phyloP scores from a whole-genome alignment of 2,797 vertebrate genomes.

The Naso thynnoides region DNA sequence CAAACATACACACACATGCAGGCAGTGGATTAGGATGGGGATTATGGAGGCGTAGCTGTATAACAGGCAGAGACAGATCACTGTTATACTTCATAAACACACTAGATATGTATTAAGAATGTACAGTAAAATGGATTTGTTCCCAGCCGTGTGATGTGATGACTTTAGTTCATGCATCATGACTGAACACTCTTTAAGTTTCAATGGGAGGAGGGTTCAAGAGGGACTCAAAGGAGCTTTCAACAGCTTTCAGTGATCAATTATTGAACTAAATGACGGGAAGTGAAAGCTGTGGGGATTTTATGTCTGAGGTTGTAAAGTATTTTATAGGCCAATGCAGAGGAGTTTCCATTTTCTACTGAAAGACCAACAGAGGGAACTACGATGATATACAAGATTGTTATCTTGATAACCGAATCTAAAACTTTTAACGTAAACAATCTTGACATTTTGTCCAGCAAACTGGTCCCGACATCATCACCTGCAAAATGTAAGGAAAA shows the following conservation, averaged over 20 bases:
- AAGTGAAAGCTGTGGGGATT: constrained; percentile 47
- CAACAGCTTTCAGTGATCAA: constrained; percentile 39
- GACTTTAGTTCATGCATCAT: constrained; percentile 46
- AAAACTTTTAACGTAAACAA: neutral
- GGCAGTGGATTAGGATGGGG: constrained; percentile 77
- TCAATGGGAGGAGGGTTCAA: constrained; percentile 39
- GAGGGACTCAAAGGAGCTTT: constrained; percentile 45
- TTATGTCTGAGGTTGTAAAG: constrained; percentile 18
- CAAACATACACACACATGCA: constrained; percentile 43
- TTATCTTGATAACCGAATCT: neutral
- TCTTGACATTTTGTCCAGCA: neutral
- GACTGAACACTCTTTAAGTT: constrained; percentile 38
- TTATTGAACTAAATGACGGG: constrained; percentile 39
- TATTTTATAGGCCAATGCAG: constrained; percentile 11
- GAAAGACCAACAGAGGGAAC: constrained; percentile 1
- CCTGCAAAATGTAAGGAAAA: neutral
- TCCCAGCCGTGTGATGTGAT: constrained; percentile 48
- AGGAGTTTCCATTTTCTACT: constrained; percentile 17
- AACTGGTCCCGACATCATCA: neutral
- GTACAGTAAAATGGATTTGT: constrained; percentile 67
- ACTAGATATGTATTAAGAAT: constrained; percentile 48
- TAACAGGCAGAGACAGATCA: constrained; percentile 77
- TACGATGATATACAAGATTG: neutral
- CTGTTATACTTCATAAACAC: constrained; percentile 70
- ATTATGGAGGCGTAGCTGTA: constrained; percentile 76